These are phyloP conservation scores for Idaea aversata DNA, from an alignment of 2,888 invertebrate genomes.

Conservation along the genomic window DNA sequence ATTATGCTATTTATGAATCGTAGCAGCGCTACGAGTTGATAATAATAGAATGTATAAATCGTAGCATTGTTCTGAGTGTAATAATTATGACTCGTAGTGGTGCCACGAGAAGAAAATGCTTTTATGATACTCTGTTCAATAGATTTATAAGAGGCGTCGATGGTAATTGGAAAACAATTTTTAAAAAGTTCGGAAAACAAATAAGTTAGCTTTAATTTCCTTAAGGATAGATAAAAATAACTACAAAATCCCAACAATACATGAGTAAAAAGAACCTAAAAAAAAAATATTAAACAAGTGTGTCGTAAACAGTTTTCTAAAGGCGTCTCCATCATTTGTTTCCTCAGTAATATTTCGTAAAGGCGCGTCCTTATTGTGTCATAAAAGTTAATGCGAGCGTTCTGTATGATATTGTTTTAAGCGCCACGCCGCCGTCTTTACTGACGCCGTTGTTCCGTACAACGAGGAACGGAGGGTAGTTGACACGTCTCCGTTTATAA, in stretches of 20 bases:
- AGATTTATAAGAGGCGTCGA: too few species aligned
- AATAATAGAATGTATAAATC: too few species aligned
- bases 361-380: slow-evolving; percentile 40
- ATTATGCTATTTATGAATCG: too few species aligned
- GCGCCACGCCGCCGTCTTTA: slow-evolving; percentile 27
- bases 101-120: too few species aligned
- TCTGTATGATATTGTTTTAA: slow-evolving; percentile 57
- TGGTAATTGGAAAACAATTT: too few species aligned
- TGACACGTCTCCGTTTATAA: not conserved
- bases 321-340: slow-evolving; percentile 32
- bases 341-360: slow-evolving; percentile 34
- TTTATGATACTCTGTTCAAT: too few species aligned
- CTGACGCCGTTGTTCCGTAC: not conserved
- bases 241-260: not conserved
- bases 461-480: not conserved
- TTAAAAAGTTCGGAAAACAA: too few species aligned
- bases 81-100: too few species aligned
- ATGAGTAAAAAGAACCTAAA: slow-evolving; percentile 14
- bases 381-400: slow-evolving; percentile 55
- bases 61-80: too few species aligned
- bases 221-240: too few species aligned
- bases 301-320: slow-evolving; percentile 23
- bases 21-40: too few species aligned
- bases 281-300: slow-evolving; percentile 16
- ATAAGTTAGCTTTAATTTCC: too few species aligned